Percentiles rank a stretch among this genome's conserved stretches.
These are phyloP conservation scores for Lethocerus indicus DNA, from an alignment of 1,140 invertebrate species.

Conservation along the genomic window DNA sequence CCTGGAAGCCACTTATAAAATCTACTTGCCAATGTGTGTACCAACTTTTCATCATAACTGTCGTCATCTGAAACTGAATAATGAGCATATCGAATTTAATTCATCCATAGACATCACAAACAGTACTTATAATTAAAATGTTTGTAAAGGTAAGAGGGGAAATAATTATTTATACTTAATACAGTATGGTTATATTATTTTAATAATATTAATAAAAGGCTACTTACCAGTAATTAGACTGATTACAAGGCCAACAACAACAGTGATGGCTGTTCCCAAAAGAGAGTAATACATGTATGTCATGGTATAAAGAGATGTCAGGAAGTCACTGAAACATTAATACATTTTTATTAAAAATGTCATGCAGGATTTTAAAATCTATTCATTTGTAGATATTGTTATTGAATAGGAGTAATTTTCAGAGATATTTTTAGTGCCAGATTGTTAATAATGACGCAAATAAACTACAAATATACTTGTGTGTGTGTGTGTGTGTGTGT, in stretches of 20 bases:
- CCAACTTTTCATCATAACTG: slow-evolving; percentile 42
- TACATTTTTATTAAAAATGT: no score
- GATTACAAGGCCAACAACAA: slow-evolving; percentile 41
- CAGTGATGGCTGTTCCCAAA: slow-evolving; percentile 44
- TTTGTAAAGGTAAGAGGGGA: neutral
- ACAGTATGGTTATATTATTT: neutral
- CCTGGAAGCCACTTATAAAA: slow-evolving; percentile 36
- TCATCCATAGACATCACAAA: neutral
- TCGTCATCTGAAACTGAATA: slow-evolving; percentile 34
- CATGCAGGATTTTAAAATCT: no score
- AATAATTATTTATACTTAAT: neutral
- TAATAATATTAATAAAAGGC: slow-evolving; percentile 3
- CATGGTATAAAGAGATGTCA: slow-evolving; percentile 41
- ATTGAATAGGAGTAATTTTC: no score
- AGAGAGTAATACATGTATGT: slow-evolving; percentile 63
- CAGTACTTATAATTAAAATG: neutral
- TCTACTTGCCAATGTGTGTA: slow-evolving; percentile 42
- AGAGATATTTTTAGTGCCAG: no score
- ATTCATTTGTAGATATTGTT: no score
- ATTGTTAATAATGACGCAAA: neutral
- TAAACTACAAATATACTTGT: neutral
- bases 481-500: neutral
- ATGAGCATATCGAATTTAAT: neutral
- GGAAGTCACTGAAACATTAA: slow-evolving; percentile 30
- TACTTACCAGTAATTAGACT: slow-evolving; percentile 37